Conservation (phyloP, 2,113 vertebrate species). For the Phocoena phocoena region DNA sequence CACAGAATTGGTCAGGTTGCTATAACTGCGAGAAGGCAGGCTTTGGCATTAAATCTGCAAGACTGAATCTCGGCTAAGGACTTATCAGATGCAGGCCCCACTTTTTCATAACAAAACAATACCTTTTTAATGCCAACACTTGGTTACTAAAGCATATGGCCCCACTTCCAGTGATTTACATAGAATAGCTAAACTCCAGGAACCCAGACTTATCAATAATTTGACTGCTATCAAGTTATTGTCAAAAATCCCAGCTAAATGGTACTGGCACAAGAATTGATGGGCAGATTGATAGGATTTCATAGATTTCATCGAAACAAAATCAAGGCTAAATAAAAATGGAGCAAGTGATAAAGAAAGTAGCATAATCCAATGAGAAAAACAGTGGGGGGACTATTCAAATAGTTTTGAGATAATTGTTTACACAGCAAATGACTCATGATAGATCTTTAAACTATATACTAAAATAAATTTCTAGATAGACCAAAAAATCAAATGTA, state of each 20-base stretch:
- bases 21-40: not conserved
- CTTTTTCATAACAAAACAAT: not conserved
- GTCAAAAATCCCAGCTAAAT: conserved; percentile 48
- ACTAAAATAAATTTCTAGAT: conserved; percentile 21
- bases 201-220: not conserved
- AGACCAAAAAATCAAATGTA: not conserved
- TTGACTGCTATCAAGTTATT: not conserved
- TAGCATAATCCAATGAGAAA: not conserved
- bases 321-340: conserved; percentile 43
- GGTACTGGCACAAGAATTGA: conserved; percentile 30
- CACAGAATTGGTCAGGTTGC: not conserved
- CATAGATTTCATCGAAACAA: not conserved
- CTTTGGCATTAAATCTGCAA: not conserved
- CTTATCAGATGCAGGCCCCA: not conserved
- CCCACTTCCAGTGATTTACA: conserved; percentile 20
- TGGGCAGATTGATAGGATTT: not conserved
- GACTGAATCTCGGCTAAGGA: not conserved
- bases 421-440: not conserved
- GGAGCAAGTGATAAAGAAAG: not conserved
- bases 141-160: conserved; percentile 4
- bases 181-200: not conserved
- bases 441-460: not conserved
- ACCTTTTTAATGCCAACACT: not conserved
- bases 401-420: not conserved
- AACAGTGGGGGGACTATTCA: not conserved